Evolutionary conservation across 2,113 vertebrate genomes (phyloP).

Genomic region (Phycodurus eques): DNA sequence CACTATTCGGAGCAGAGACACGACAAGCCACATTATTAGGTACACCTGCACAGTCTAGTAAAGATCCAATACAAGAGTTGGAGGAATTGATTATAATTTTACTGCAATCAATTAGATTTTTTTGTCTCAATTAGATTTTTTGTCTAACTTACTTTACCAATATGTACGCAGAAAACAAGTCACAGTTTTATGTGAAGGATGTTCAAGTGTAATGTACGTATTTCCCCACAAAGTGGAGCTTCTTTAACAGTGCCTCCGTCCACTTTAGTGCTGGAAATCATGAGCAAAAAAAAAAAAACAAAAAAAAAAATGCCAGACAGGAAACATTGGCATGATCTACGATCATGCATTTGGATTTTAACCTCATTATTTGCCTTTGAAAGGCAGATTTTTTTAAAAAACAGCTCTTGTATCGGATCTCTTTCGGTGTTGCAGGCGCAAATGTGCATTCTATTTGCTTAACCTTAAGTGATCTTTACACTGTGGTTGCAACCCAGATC

Average conservation of each 20-base stretch:
- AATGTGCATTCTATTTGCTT: not conserved
- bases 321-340: not conserved
- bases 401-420: not conserved
- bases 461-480: not conserved
- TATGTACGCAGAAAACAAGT: not conserved
- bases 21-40: not conserved
- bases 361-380: not conserved
- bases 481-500: constrained; percentile 78
- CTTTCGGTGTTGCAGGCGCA: not conserved
- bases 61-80: not conserved
- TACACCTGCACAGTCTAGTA: not conserved
- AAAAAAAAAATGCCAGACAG: not conserved
- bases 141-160: not conserved
- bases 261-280: not conserved
- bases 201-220: not conserved
- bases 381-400: not conserved
- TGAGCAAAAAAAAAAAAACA: not conserved
- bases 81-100: not conserved
- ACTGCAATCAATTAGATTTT: not conserved
- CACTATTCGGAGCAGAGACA: not conserved
- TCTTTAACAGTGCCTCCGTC: not conserved
- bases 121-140: not conserved
- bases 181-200: not conserved
- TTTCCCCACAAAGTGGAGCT: not conserved
- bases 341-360: not conserved